These are phyloP conservation scores for Drosophila lutescens DNA, from an alignment of 2,888 invertebrate species.

Conservation along the genomic window DNA sequence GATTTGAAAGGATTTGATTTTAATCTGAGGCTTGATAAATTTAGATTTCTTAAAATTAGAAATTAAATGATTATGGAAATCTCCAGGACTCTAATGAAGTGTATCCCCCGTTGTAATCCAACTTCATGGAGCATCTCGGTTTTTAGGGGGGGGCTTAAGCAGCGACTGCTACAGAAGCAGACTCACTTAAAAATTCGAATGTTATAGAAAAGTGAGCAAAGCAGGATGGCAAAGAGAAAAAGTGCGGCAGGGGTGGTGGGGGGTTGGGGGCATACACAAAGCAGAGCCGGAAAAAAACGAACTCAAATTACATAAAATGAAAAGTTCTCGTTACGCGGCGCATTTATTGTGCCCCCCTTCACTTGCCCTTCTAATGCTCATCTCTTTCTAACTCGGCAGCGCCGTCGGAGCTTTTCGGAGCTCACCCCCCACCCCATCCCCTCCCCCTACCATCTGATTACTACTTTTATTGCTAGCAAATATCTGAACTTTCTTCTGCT, in stretches of 20 bases:
- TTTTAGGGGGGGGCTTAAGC: neutral
- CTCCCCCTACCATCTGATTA: constrained; percentile 81
- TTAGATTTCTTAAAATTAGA: neutral
- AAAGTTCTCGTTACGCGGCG: constrained; percentile 79
- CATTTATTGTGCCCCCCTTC: constrained; percentile 54
- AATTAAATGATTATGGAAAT: neutral
- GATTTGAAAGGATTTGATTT: neutral
- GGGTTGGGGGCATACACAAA: constrained; percentile 27
- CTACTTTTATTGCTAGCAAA: constrained; percentile 84
- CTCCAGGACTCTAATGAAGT: neutral
- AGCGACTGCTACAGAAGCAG: constrained; percentile 22
- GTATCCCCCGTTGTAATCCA: neutral
- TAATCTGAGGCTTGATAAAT: neutral
- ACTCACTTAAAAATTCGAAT: constrained; percentile 77
- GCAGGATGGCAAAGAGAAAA: constrained; percentile 51
- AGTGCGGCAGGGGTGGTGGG: neutral
- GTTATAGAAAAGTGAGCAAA: constrained; percentile 81
- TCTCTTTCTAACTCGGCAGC: constrained; percentile 84
- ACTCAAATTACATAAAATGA: constrained; percentile 77
- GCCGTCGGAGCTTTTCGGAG: constrained; percentile 6
- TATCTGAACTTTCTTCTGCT: constrained; percentile 71
- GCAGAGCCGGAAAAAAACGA: constrained; percentile 58
- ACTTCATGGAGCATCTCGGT: neutral
- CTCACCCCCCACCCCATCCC: neutral
- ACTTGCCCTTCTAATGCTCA: constrained; percentile 77